A percentile compares a stretch with the other conserved stretches of the same genome.
These are phyloP conservation scores for Microcebus griseorufus DNA, from an alignment of 2,113 vertebrate genomes.

Conservation along the genomic window DNA sequence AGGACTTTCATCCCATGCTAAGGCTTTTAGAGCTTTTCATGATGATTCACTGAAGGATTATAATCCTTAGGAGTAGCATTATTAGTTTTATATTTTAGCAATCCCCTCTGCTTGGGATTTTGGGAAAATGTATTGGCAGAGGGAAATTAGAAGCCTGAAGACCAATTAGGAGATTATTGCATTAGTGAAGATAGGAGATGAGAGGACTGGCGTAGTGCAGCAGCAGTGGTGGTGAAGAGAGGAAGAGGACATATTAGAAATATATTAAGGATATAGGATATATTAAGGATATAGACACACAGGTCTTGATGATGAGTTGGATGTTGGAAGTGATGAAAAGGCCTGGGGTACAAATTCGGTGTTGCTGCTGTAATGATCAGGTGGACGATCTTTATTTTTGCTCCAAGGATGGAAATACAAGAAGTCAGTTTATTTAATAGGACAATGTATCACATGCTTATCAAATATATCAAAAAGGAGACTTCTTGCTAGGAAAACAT, in stretches of 20 bases:
- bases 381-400: neutral
- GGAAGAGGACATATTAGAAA: neutral
- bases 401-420: neutral
- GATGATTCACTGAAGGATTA: neutral
- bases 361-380: neutral
- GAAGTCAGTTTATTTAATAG: neutral
- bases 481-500: neutral
- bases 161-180: neutral
- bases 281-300: too few relatives aligned
- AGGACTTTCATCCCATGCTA: neutral
- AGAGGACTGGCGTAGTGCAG: neutral
- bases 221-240: neutral
- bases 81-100: neutral
- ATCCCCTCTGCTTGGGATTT: neutral
- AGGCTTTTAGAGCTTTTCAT: neutral
- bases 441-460: neutral
- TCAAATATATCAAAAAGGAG: neutral
- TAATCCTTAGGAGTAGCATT: neutral
- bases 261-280: too few relatives aligned
- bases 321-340: neutral
- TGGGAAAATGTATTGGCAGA: neutral
- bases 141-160: neutral
- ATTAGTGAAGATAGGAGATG: neutral
- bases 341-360: neutral
- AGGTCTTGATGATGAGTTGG: neutral